A percentile compares a stretch with the other conserved stretches of the same genome.
phyloP scores from a whole-genome alignment of 2,797 vertebrate genomes.

The Synaphobranchus kaupii region DNA sequence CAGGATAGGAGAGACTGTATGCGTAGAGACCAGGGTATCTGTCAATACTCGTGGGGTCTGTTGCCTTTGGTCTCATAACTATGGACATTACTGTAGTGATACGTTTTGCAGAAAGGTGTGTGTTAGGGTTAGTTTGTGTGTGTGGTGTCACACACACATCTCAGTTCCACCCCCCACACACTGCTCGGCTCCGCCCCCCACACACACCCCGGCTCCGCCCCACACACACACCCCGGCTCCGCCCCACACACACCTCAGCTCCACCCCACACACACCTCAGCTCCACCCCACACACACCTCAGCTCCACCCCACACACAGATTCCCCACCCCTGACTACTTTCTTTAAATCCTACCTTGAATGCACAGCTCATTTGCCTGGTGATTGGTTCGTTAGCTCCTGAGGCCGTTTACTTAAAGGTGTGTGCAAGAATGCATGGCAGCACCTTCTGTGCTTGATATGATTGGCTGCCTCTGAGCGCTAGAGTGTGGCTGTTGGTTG shows the following conservation, averaged over 20 bases:
- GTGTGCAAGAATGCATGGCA: neutral
- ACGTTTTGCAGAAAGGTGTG: neutral
- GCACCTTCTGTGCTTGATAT: neutral
- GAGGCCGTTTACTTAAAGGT: neutral
- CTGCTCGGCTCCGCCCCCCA: no score
- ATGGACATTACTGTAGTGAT: neutral
- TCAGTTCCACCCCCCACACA: no score
- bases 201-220: no score
- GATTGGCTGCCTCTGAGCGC: neutral
- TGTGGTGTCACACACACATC: no score
- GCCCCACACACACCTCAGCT: neutral
- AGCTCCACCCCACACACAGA: neutral
- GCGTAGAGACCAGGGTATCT: neutral
- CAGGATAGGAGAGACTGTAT: neutral
- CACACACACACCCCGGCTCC: neutral
- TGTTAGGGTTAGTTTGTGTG: no score
- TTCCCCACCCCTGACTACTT: no score
- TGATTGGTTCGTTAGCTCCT: neutral
- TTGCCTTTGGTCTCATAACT: neutral
- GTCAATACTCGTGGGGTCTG: neutral
- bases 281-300: neutral
- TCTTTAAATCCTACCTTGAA: neutral
- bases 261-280: neutral
- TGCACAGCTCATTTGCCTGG: neutral
- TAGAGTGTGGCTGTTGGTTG: neutral